Evolutionary conservation across 2,888 invertebrate genomes (phyloP).

Genomic region (Capitulum mitella): DNA sequence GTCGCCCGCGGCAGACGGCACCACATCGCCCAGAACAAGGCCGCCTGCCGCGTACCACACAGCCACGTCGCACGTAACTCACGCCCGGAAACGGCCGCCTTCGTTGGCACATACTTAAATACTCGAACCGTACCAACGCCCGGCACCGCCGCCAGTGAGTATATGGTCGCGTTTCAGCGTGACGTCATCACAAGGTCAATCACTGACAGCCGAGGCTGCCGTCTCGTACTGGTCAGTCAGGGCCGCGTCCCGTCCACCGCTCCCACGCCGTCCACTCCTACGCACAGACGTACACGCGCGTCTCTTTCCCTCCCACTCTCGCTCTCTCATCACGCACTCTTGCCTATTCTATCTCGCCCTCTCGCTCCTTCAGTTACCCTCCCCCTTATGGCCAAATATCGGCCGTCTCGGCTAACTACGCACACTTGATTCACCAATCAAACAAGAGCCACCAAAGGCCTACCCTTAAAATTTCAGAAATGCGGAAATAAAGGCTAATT

Average conservation of each 20-base stretch:
- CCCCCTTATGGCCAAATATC: background rate
- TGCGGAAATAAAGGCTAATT: background rate
- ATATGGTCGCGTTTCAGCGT: background rate
- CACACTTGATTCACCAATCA: background rate
- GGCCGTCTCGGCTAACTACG: background rate
- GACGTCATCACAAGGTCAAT: too few species aligned
- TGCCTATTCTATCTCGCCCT: too few species aligned
- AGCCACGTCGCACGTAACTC: background rate
- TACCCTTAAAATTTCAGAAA: background rate
- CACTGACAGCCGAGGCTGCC: too few species aligned
- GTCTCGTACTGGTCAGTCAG: too few species aligned
- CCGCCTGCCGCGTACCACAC: background rate
- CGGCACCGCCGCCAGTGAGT: background rate
- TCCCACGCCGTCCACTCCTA: too few species aligned
- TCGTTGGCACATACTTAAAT: constrained; percentile 20
- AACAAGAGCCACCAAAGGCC: background rate
- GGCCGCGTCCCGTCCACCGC: too few species aligned
- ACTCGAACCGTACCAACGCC: background rate
- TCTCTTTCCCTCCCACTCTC: too few species aligned
- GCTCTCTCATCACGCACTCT: too few species aligned
- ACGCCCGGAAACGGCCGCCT: too few species aligned
- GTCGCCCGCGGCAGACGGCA: background rate
- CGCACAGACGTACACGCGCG: background rate
- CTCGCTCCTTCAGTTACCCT: background rate
- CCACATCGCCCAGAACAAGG: background rate